A percentile compares a stretch with the other conserved stretches of the same genome.
Conservation (phyloP, 2,888 invertebrate species). For the Crossocerus cetratus region DNA sequence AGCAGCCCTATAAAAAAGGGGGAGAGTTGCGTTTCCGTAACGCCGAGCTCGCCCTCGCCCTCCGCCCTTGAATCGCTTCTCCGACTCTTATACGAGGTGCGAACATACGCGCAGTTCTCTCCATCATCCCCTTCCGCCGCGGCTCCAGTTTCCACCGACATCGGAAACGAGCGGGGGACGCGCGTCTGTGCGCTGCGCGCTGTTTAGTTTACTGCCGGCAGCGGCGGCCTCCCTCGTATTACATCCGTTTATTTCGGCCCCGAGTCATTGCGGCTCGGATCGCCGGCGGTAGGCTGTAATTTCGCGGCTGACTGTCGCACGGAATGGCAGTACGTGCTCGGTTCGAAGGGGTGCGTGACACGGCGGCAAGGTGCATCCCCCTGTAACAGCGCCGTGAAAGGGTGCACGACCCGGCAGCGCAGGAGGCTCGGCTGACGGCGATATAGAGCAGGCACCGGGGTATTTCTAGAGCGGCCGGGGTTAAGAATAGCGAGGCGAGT, state of each 20-base stretch:
- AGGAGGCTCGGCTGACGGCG: slow-evolving; percentile 22
- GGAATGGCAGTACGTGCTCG: neutral
- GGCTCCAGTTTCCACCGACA: too few species aligned
- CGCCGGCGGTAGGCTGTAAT: too few species aligned
- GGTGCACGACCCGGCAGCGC: slow-evolving; percentile 59
- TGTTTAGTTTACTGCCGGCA: too few species aligned
- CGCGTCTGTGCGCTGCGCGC: too few species aligned
- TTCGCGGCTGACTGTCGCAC: too few species aligned
- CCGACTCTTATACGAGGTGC: neutral
- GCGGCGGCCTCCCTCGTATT: too few species aligned
- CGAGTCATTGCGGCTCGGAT: too few species aligned
- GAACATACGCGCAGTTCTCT: neutral
- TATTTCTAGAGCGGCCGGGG: slow-evolving; percentile 72
- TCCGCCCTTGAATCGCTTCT: neutral
- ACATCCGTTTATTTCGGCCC: too few species aligned
- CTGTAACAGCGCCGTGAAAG: slow-evolving; percentile 37
- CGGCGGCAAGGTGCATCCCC: slow-evolving; percentile 22
- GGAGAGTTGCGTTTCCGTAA: neutral
- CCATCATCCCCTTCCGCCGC: too few species aligned
- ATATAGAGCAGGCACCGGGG: slow-evolving; percentile 54
- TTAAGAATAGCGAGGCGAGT: slow-evolving; percentile 71
- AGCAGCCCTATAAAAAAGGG: slow-evolving; percentile 1
- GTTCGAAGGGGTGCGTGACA: neutral
- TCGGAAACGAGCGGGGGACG: too few species aligned
- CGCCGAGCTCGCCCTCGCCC: too few species aligned